phyloP scores from a whole-genome alignment of 2,797 vertebrate genomes.

The Esox lucius region DNA sequence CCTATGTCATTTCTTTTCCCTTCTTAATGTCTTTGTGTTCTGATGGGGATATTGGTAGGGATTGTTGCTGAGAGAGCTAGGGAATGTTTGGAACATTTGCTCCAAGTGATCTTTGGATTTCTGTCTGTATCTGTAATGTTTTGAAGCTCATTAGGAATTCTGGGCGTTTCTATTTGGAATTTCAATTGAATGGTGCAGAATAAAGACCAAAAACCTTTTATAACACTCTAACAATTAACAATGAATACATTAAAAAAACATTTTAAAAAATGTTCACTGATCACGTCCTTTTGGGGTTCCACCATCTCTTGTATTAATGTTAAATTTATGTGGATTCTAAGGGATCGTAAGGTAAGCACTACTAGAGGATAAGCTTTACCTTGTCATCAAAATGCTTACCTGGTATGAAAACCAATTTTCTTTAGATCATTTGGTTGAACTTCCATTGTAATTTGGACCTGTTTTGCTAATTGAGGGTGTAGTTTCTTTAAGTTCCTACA shows the following conservation, averaged over 20 bases:
- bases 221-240: constrained; percentile 72
- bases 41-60: constrained; percentile 34
- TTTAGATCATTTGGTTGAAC: too few species aligned
- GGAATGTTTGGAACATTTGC: constrained; percentile 30
- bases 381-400: background rate
- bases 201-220: constrained; percentile 64
- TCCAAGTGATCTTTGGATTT: constrained; percentile 62
- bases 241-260: constrained; percentile 56
- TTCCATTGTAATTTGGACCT: background rate
- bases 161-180: constrained; percentile 74
- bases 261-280: constrained; percentile 41
- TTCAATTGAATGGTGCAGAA: constrained; percentile 66
- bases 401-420: too few species aligned
- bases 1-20: constrained; percentile 62
- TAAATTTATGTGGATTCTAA: background rate
- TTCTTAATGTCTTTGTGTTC: constrained; percentile 43
- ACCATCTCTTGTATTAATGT: background rate
- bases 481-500: constrained; percentile 17
- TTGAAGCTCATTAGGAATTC: constrained; percentile 74
- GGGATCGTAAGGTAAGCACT: background rate
- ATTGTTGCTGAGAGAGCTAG: constrained; percentile 42
- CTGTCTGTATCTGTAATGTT: constrained; percentile 73
- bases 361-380: background rate
- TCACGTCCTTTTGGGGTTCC: constrained; percentile 4
- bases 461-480: background rate